Conservation (phyloP, 2,113 vertebrate genomes). For the Cyanoramphus novaezelandiae region DNA sequence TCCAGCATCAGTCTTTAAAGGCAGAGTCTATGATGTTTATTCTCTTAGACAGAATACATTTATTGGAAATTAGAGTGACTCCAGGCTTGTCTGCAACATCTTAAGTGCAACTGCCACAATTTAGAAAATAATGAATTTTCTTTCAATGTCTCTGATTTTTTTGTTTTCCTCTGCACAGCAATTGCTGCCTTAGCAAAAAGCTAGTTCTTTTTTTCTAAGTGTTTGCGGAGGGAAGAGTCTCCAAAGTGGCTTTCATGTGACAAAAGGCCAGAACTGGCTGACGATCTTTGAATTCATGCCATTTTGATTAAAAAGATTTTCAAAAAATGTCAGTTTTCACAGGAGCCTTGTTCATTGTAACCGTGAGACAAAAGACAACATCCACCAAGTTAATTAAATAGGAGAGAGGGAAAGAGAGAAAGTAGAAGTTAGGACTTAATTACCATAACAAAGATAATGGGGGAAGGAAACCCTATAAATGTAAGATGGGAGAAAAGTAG, state of each 20-base stretch:
- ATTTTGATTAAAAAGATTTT: slow-evolving; percentile 36
- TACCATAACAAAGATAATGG: neutral
- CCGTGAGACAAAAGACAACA: neutral
- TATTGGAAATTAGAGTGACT: neutral
- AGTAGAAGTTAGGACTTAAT: neutral
- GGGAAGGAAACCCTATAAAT: neutral
- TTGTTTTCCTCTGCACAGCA: neutral
- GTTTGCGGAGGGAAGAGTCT: neutral
- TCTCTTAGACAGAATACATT: neutral
- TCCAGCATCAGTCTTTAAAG: neutral
- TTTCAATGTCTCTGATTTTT: neutral
- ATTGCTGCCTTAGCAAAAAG: neutral
- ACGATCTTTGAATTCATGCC: neutral
- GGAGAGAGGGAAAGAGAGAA: neutral
- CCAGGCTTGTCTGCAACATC: neutral
- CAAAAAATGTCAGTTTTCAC: neutral
- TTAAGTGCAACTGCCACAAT: neutral
- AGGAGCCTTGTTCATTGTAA: neutral
- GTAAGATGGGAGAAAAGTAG: neutral
- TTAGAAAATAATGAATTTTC: neutral
- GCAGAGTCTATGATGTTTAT: neutral
- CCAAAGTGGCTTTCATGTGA: neutral
- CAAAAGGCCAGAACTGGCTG: slow-evolving; percentile 1
- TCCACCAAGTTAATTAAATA: slow-evolving; percentile 9
- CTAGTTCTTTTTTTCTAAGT: neutral